These are phyloP conservation scores for Alcedo quadribrachys DNA, from an alignment of 2,797 vertebrate species.

Conservation along the genomic window DNA sequence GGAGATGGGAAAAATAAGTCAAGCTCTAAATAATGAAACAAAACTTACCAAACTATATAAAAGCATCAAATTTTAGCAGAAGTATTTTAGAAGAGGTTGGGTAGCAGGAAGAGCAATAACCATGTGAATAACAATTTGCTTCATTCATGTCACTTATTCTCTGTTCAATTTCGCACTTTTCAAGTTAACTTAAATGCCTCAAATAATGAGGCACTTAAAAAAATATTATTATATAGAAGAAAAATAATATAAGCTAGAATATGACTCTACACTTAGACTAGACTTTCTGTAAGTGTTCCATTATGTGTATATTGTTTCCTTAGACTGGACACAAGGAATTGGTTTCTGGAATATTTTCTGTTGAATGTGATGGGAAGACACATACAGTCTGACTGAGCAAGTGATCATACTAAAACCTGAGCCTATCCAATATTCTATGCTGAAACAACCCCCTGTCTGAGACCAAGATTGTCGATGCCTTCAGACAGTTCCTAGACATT, in stretches of 20 bases:
- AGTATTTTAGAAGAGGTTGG: neutral
- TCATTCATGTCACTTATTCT: neutral
- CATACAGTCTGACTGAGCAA: neutral
- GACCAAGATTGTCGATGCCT: neutral
- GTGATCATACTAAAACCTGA: neutral
- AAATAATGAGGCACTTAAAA: too few relatives aligned
- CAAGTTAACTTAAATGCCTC: neutral
- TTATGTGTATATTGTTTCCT: neutral
- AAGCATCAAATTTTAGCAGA: neutral
- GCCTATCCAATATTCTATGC: neutral
- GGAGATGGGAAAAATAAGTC: neutral
- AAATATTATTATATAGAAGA: neutral
- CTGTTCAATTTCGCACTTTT: neutral
- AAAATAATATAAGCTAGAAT: neutral
- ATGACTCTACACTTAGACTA: neutral
- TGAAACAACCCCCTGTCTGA: neutral
- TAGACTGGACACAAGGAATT: neutral
- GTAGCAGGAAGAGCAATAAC: neutral
- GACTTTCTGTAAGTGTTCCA: neutral
- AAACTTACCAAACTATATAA: neutral
- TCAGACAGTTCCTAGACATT: neutral
- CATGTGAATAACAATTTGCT: neutral
- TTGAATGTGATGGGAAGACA: neutral
- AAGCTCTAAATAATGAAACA: neutral
- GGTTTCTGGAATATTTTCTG: neutral